These are phyloP conservation scores for Resseliella maxima DNA, from an alignment of 2,888 invertebrate genomes.

Conservation along the genomic window DNA sequence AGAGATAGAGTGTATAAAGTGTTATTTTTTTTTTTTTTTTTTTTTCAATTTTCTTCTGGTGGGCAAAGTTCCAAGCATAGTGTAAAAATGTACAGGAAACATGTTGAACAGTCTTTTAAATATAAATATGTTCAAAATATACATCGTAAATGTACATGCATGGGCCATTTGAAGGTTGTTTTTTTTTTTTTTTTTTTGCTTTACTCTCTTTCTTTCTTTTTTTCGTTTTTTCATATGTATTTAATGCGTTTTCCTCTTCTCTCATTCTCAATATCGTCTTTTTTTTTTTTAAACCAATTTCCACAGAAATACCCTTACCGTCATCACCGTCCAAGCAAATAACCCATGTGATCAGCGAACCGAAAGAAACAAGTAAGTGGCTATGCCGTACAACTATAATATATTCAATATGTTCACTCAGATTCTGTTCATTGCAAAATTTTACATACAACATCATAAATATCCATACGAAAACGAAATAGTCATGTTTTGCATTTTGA, in stretches of 20 bases:
- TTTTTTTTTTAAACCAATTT: slow-evolving; percentile 58
- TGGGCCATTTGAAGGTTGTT: slow-evolving; percentile 38
- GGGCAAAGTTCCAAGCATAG: slow-evolving; percentile 44
- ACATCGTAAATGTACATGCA: slow-evolving; percentile 42
- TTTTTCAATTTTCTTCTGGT: not conserved
- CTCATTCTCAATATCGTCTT: not conserved
- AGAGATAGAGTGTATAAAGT: too few species aligned
- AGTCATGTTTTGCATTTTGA: slow-evolving; percentile 9
- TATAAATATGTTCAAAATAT: slow-evolving; percentile 42
- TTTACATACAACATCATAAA: slow-evolving; percentile 29
- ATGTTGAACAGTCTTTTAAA: slow-evolving; percentile 45
- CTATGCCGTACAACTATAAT: slow-evolving; percentile 41
- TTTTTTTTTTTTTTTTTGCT: not conserved
- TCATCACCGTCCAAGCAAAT: slow-evolving; percentile 83
- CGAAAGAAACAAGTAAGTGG: slow-evolving; percentile 67
- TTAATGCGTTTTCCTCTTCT: slow-evolving; percentile 28
- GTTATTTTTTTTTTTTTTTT: too few species aligned
- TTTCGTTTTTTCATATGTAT: not conserved
- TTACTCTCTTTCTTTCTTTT: not conserved
- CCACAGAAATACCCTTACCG: slow-evolving; percentile 86
- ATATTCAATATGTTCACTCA: slow-evolving; percentile 53
- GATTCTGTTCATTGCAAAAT: slow-evolving; percentile 21
- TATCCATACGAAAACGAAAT: slow-evolving; percentile 49
- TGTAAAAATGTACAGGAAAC: not conserved
- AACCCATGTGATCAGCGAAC: slow-evolving; percentile 66